Base-by-base conservation (phyloP, 2,797 vertebrate genomes). In the Chaenodraco wilsoni region DNA sequence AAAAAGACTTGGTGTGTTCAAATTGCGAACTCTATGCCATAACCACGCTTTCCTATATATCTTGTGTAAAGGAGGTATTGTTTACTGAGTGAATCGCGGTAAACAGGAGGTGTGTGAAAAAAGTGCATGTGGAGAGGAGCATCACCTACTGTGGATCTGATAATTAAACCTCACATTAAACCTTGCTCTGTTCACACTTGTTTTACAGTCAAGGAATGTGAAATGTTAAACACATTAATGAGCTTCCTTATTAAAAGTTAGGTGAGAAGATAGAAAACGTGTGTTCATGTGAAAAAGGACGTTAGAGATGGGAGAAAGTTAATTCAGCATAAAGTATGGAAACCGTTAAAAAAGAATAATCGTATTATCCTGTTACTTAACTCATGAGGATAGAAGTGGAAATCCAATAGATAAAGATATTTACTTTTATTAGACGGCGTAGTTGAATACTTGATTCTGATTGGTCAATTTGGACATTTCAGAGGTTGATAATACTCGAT, bases 1-100 rank as follows among this genome's bases (percentile, higher is more conserved):
- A 74, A 77, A 65, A 65, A 55, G 74, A 63, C 81, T 65, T 52
- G 61, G 50, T 62, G 58, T 69, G 66, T 79, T 84, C 69, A 59
- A 69, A 70, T 89, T 76, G 79, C 10, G n/a, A 19, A 57, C 48
- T 70, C 37, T 40, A 56, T 54, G 44, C 60, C 52, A 74, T 74
- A 55, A 75, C 65, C 61, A 33, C 19, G n/a, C 27, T 52, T 59
- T 76, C 45, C 44, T 51, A 48, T 73, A 54, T 58, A 52, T 60
- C 63, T 50, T 72, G 48, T 59, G 61, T 33, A 77, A 55, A 58
- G 60, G 31, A 10, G 33, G n/a, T 33, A 12, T 49, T 69, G 52
- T 78, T 72, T 56, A 41, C 41, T 10, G 31, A 58, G 50, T 31
- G 55, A 77, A 64, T 82, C 37, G 57, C 55, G 48, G 37, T 44